A percentile compares a stretch with the other conserved stretches of the same genome.
These are phyloP conservation scores for Nyctibius bracteatus DNA, from an alignment of 2,113 vertebrate species.

Conservation along the genomic window DNA sequence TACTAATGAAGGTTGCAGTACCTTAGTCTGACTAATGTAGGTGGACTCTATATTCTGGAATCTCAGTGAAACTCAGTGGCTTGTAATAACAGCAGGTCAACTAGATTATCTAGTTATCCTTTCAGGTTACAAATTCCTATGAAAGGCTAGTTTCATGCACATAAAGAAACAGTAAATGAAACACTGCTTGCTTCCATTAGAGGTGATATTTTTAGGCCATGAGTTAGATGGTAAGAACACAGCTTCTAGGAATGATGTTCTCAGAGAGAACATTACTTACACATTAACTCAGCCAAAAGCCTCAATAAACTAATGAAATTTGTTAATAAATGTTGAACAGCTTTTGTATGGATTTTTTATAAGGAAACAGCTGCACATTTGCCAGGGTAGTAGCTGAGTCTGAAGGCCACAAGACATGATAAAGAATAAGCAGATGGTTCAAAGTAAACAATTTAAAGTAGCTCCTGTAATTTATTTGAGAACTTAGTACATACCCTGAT, in stretches of 20 bases:
- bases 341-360: constrained; percentile 59
- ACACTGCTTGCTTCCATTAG: background rate
- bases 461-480: constrained; percentile 44
- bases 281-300: background rate
- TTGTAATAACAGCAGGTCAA: background rate
- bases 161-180: background rate
- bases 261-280: constrained; percentile 9
- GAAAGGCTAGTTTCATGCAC: background rate
- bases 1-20: background rate
- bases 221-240: background rate
- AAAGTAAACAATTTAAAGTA: constrained; percentile 62
- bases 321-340: constrained; percentile 60
- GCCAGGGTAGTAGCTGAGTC: constrained; percentile 39
- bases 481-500: background rate
- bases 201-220: background rate
- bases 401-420: constrained; percentile 52
- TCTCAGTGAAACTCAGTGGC: background rate
- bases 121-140: background rate
- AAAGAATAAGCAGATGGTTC: constrained; percentile 64
- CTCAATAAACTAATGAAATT: constrained; percentile 55
- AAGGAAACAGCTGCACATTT: constrained; percentile 68
- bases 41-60: background rate
- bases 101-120: background rate
- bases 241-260: constrained; percentile 16
- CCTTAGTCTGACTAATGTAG: rapidly evolving